Evolutionary conservation across 2,113 vertebrate genomes (phyloP).

Genomic region (Physeter macrocephalus): DNA sequence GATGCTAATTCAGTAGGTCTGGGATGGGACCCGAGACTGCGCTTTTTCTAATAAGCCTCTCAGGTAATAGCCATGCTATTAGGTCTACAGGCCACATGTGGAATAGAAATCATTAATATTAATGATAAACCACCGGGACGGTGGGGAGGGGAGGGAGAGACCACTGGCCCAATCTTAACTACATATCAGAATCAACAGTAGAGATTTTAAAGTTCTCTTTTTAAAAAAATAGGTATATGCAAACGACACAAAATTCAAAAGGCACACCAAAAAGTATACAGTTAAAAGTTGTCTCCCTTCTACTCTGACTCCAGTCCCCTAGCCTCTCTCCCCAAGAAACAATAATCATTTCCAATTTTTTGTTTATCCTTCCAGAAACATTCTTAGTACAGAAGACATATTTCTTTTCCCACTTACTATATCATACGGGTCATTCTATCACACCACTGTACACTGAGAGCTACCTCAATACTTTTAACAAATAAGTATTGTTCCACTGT

Average conservation of each 20-base stretch:
- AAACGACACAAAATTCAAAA: slow-evolving; percentile 10
- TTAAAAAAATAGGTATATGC: not conserved
- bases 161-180: not conserved
- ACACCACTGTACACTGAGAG: not conserved
- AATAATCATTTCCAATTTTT: not conserved
- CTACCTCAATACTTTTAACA: not conserved
- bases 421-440: not conserved
- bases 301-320: not conserved
- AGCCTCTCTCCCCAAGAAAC: slow-evolving; percentile 1
- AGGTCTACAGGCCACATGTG: not conserved
- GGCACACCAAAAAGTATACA: not conserved
- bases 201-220: not conserved
- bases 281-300: not conserved
- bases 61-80: not conserved
- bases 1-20: not conserved
- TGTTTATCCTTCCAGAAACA: slow-evolving; percentile 6
- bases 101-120: not conserved
- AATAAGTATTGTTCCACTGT: not conserved
- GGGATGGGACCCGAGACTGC: not conserved
- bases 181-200: not conserved
- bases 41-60: slow-evolving; percentile 28
- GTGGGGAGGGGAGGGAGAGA: not conserved
- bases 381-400: not conserved
- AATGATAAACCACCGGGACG: not conserved
- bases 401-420: not conserved